Base-by-base conservation (phyloP, 2,797 vertebrate genomes). In the Jordanella pulchra region DNA sequence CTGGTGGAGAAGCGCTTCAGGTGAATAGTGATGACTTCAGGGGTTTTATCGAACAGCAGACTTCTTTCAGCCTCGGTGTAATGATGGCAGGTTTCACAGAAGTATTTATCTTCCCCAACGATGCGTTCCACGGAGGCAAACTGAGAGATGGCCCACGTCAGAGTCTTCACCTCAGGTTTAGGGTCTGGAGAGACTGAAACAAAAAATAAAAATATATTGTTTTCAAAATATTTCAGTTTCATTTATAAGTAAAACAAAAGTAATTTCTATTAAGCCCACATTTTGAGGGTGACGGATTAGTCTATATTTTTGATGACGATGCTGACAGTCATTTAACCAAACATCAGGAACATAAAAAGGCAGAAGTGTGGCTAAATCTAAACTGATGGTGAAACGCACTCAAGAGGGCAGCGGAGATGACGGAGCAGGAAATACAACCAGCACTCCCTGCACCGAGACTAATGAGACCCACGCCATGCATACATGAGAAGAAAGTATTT, bases 91-190 rank as follows among this genome's bases (percentile, higher is more conserved):
- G 97, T 98, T 90, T 99, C 98, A 75, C 98, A 99, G 93, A 98
- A 99, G 85, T 99, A 99, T 79, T 99, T 99, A 89, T 99, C 98
- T 89, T 98, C 96, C 54, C 98, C 98, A 45, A 97, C 96, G 73
- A 99, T 98, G 85, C 98, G 96, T 89, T 99, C 98, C 92, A 99
- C 97, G 0, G 97, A 99, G 0, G 98, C 98, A 92, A 99, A 99
- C 88, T 99, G 97, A 45, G 95, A 97, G 76, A 99, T 97, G 65
- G 98, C 97, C 97, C 97, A 99, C 67, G 95, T 96, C 76, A 99
- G 90, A 61, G 96, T 97, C 94, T 99, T 99, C 87, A 93, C 91
- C 91, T 97, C 96, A 48, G 94, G 93, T 93, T 98, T 99, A 63
- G 97, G 97, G 83, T 99, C 97, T 83, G 98, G 98, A 88, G 98